A percentile compares a stretch with the other conserved stretches of the same genome.
Evolutionary conservation across 2,888 invertebrate genomes (phyloP).

Genomic region (Phytoseiulus persimilis): DNA sequence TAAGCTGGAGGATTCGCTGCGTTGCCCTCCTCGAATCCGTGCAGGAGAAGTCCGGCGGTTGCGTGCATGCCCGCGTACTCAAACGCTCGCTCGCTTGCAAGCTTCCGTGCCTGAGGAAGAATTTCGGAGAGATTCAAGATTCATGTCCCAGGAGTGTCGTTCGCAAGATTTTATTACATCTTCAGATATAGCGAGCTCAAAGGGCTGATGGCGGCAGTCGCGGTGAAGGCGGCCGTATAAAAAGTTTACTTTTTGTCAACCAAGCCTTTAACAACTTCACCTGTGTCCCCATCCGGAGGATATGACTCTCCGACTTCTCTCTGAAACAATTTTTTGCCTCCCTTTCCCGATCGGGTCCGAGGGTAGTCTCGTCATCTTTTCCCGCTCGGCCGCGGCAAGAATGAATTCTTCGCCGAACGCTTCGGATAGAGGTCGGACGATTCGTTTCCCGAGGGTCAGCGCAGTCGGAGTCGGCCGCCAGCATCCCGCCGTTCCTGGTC

Average conservation of each 20-base stretch:
- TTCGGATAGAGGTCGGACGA: no score
- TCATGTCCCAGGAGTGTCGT: constrained; percentile 34
- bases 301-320: background rate
- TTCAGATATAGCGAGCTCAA: constrained; percentile 22
- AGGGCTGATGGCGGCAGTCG: background rate
- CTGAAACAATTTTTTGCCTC: background rate
- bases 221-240: constrained; percentile 8
- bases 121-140: background rate
- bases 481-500: no score
- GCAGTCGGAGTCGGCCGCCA: no score
- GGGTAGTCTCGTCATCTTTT: background rate
- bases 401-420: background rate
- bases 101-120: background rate
- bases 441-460: no score
- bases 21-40: background rate
- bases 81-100: background rate
- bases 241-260: constrained; percentile 32
- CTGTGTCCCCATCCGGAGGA: background rate
- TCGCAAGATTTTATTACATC: constrained; percentile 36
- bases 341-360: background rate
- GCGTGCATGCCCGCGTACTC: background rate
- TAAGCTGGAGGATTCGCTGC: background rate
- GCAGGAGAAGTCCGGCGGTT: background rate
- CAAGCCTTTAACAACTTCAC: constrained; percentile 34
- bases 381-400: background rate